These are phyloP conservation scores for Sarcoramphus papa DNA, from an alignment of 2,797 vertebrate species.

Conservation along the genomic window DNA sequence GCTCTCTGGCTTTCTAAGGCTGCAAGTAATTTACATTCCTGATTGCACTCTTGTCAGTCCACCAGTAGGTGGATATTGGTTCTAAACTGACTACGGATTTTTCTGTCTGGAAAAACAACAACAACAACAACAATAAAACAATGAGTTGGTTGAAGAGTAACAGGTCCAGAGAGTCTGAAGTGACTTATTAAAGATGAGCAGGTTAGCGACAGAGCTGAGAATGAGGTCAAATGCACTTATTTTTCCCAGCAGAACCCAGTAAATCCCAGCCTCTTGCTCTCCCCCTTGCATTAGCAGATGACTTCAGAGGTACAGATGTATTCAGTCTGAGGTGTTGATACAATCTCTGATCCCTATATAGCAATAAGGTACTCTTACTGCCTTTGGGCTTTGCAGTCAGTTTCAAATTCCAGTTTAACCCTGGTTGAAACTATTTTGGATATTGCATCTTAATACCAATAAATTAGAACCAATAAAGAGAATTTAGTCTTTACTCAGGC, in stretches of 20 bases:
- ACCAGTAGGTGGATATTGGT: background rate
- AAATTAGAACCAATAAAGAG: slow-evolving; percentile 19
- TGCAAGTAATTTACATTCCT: background rate
- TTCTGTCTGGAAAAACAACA: background rate
- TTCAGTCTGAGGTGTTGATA: background rate
- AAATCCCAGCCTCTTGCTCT: background rate
- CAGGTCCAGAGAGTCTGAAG: background rate
- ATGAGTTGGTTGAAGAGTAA: background rate
- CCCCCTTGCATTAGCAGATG: background rate
- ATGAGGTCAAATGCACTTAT: background rate
- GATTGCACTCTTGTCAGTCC: background rate
- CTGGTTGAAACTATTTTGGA: background rate
- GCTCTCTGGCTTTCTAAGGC: background rate
- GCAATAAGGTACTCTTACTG: background rate
- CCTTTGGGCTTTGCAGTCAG: background rate
- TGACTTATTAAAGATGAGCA: background rate
- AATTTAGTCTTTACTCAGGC: background rate
- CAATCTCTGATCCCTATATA: background rate
- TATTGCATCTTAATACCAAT: slow-evolving; percentile 1
- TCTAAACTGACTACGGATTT: background rate
- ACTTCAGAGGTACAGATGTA: background rate
- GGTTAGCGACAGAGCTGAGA: background rate
- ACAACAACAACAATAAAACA: background rate
- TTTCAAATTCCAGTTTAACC: slow-evolving; percentile 23
- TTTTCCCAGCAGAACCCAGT: background rate